Base-by-base conservation (phyloP, 2,113 vertebrate genomes). In the Bubo blakistoni region DNA sequence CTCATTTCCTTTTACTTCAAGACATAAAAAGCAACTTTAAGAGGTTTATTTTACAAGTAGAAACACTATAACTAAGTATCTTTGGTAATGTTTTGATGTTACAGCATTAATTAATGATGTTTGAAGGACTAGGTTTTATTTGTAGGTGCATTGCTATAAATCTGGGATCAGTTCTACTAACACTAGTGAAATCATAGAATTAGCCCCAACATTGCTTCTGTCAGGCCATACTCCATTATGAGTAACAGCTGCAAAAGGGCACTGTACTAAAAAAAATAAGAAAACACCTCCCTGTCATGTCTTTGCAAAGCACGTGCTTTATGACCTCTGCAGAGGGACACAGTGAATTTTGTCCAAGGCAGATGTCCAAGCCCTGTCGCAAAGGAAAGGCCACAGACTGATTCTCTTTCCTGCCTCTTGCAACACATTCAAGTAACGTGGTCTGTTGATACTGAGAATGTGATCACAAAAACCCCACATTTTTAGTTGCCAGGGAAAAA, bases 91-190 rank as follows among this genome's bases (percentile, higher is more conserved):
- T 94, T 96, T 96, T 93, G 88, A 88, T 9, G 4, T 91, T 95
- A 47, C 80, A 97, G 92, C 81, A 72, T 91, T 97, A 97, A 96
- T 97, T 97, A 96, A 93, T 83, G 96, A 67, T 90, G 84, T 95
- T 91, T 93, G 87, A 94, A 88, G 86, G 84, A 66, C 38, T 62
- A 70, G 74, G 70, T 88, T 94, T 97, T 94, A 89, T 96, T 96
- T 97, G 92, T 94, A 96, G 92, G 71, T 94, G 79, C 85, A 51
- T 29, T 85, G 86, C 86, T 94, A 36, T 95, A 94, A 96, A 93
- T 96, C 94, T 97, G 86, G 83, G 92, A 95, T 95, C 94, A 97
- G 93, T 96, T 92, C 70, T 73, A 54, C 90, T 63, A 89, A 86
- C 80, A 54, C 70, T 44, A 49, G 55, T 67, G 86, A 74, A 96